Evolutionary conservation across 2,888 invertebrate species (phyloP).

Genomic region (Clistopyga incitator): DNA sequence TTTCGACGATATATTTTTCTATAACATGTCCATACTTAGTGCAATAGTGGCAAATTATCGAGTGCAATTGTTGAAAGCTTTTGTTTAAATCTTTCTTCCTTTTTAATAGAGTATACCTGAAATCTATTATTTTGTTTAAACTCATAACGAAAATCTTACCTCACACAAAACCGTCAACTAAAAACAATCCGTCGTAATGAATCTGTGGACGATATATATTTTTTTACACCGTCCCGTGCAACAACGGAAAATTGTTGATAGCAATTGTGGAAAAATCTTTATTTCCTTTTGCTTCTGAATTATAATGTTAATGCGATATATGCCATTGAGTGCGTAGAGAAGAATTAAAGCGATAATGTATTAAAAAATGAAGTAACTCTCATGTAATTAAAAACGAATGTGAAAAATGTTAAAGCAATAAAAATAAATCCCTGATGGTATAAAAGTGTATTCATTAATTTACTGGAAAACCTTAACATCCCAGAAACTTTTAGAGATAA

Average conservation of each 20-base stretch:
- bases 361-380: not conserved
- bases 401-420: not conserved
- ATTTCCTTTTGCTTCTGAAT: not conserved
- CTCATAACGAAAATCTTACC: not conserved
- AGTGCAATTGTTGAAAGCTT: constrained; percentile 34
- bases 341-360: not conserved
- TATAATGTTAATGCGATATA: constrained; percentile 2
- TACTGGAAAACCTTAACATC: not conserved
- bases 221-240: constrained; percentile 2
- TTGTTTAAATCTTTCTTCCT: not conserved
- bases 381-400: constrained; percentile 2
- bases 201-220: not conserved
- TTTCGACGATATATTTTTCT: constrained; percentile 37
- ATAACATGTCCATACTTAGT: constrained; percentile 24
- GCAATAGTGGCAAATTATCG: constrained; percentile 28
- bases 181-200: not conserved
- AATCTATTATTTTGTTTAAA: not conserved
- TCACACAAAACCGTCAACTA: not conserved
- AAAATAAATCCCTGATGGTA: not conserved
- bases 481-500: too few species aligned
- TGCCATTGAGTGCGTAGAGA: constrained; percentile 1
- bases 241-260: not conserved
- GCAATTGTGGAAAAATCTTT: not conserved
- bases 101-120: not conserved
- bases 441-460: not conserved